These are phyloP conservation scores for Drosophila fulvimacula DNA, from an alignment of 2,888 invertebrate species.

Conservation along the genomic window DNA sequence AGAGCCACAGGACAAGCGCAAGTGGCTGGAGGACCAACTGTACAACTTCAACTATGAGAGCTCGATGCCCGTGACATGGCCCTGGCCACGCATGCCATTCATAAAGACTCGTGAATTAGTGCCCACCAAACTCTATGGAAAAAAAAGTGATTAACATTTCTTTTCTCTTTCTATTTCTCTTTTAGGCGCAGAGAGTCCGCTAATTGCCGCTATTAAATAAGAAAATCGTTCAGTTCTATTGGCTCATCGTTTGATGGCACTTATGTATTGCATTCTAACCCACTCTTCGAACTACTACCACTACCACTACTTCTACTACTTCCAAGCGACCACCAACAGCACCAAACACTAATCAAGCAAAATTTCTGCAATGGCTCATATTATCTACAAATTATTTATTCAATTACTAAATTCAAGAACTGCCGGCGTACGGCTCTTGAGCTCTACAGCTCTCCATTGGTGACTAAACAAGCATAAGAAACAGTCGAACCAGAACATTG, in stretches of 20 bases:
- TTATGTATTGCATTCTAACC: slow-evolving; percentile 76
- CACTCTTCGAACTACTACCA: slow-evolving; percentile 41
- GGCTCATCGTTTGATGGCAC: slow-evolving; percentile 67
- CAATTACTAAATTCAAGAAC: slow-evolving; percentile 35
- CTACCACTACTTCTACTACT: slow-evolving; percentile 34
- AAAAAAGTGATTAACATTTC: slow-evolving; percentile 77
- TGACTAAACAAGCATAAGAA: slow-evolving; percentile 27
- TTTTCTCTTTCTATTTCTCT: slow-evolving; percentile 52
- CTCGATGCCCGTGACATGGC: slow-evolving; percentile 90
- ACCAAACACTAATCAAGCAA: slow-evolving; percentile 65
- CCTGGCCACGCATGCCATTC: slow-evolving; percentile 86
- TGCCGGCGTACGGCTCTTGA: slow-evolving; percentile 19
- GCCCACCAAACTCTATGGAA: slow-evolving; percentile 81
- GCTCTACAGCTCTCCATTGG: slow-evolving; percentile 35
- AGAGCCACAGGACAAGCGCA: slow-evolving; percentile 90
- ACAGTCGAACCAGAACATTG: slow-evolving; percentile 16
- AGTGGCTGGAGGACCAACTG: slow-evolving; percentile 90
- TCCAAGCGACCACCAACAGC: slow-evolving; percentile 65
- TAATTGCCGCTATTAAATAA: slow-evolving; percentile 81
- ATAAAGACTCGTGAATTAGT: slow-evolving; percentile 83
- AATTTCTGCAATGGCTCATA: slow-evolving; percentile 48
- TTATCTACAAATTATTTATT: slow-evolving; percentile 28
- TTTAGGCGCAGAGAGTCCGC: slow-evolving; percentile 79
- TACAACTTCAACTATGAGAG: slow-evolving; percentile 92
- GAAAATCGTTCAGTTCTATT: slow-evolving; percentile 54